These are phyloP conservation scores for Girardinus metallicus DNA, from an alignment of 2,797 vertebrate genomes.

Conservation along the genomic window DNA sequence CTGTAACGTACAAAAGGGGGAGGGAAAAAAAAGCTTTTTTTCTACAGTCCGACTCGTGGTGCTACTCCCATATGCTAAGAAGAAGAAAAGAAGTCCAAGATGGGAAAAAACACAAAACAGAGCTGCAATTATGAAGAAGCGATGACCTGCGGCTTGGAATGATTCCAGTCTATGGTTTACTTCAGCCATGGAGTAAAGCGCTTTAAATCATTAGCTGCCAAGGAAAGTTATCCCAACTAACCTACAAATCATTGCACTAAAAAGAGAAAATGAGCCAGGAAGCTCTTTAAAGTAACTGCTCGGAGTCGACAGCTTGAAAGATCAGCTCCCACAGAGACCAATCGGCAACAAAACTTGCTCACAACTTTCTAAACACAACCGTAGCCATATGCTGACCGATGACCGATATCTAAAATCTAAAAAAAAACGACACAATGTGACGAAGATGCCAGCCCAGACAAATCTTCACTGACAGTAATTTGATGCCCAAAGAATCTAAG, in stretches of 20 bases:
- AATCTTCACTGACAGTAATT: constrained; percentile 33
- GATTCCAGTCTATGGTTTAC: constrained; percentile 60
- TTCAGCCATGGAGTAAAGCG: constrained; percentile 50
- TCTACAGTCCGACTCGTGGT: constrained; percentile 26
- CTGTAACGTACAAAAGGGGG: background rate
- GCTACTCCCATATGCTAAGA: constrained; percentile 27
- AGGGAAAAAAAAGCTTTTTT: constrained; percentile 11
- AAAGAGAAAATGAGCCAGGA: constrained; percentile 30
- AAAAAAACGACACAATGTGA: background rate
- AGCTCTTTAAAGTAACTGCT: constrained; percentile 34
- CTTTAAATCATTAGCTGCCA: constrained; percentile 74
- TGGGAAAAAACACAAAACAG: constrained; percentile 28
- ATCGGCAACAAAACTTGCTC: constrained; percentile 24
- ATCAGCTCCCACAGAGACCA: constrained; percentile 39
- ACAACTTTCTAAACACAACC: constrained; percentile 4
- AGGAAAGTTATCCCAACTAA: constrained; percentile 49
- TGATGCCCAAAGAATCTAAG: constrained; percentile 27
- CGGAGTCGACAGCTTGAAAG: constrained; percentile 23
- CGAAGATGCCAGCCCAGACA: constrained; percentile 41
- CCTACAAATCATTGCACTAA: constrained; percentile 62
- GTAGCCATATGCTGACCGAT: constrained; percentile 7
- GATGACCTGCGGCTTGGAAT: constrained; percentile 67
- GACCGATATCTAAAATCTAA: constrained; percentile 15
- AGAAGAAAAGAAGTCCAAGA: constrained; percentile 30
- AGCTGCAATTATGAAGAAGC: constrained; percentile 29